Base-by-base conservation (phyloP, 1,140 invertebrate species). In the Drosophila jambulina region DNA sequence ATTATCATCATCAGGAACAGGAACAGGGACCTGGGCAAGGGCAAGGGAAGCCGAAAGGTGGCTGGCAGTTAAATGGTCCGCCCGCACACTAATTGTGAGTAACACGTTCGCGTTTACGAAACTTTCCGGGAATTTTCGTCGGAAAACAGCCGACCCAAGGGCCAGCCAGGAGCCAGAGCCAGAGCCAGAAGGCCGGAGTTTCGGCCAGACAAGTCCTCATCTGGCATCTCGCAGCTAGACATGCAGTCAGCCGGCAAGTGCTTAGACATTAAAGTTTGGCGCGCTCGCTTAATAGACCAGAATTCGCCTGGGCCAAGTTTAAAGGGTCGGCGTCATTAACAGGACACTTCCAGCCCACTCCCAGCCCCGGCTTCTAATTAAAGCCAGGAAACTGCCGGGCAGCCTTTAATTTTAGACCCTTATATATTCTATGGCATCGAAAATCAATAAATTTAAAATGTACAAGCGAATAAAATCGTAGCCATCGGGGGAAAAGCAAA, bases 381-480 rank as follows among this genome's bases (percentile, higher is more conserved):
- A 90, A 88, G 83, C 59, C 15, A 12, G 13, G 17, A 9, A n/a
- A 29, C 40, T 57, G n/a, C 4, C 19, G n/a, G 17, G 19, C 10
- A 19, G 56, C 58, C 84, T 90, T 87, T 75, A 87, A 88, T 71
- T 64, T 88, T 61, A 63, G 63, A 25, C 32, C 56, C 23, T 36
- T 51, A 27, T 51, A 27, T 32, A 32, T 32, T 32, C 32, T 77
- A 56, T 53, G 42, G n/a, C 62, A 82, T 86, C 65, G 78, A 90
- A 87, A 87, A 87, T 87, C 84, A 90, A 87, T 87, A 87, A 88
- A 90, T 90, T 87, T 80, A 88, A 87, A 87, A 86, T 82, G 74
- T 76, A 82, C 40, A 77, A 78, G 69, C 67, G 42, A 62, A 75
- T 42, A 77, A 77, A 68, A 68, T 54, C 25, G 53, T 67, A 48